Evolutionary conservation across 2,113 vertebrate species (phyloP).

Genomic region (Bubo bubo): DNA sequence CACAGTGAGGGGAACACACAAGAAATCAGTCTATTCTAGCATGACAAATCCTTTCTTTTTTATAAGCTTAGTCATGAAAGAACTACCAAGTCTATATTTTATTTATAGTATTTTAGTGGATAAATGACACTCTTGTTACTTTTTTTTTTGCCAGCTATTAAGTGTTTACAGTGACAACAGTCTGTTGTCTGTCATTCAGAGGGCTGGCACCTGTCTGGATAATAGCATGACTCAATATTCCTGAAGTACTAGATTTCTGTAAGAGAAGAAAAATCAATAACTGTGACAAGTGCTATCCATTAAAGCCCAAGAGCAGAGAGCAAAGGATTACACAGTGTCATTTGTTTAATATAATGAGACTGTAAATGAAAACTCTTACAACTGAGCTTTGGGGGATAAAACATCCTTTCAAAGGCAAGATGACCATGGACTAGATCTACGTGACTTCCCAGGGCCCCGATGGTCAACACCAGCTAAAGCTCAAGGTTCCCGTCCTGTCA

Average conservation of each 20-base stretch:
- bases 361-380: conserved; percentile 13
- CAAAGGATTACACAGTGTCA: not conserved
- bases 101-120: conserved; percentile 23
- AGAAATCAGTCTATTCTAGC: not conserved
- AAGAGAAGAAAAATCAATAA: conserved; percentile 58
- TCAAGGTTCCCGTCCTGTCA: not conserved
- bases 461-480: not conserved
- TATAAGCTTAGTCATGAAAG: conserved; percentile 12
- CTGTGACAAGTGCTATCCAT: conserved; percentile 47
- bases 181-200: conserved; percentile 27
- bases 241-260: conserved; percentile 37
- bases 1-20: not conserved
- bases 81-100: conserved; percentile 14
- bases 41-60: not conserved
- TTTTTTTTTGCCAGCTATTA: not conserved
- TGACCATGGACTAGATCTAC: not conserved
- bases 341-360: conserved; percentile 38
- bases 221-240: conserved; percentile 45
- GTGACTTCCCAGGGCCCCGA: not conserved
- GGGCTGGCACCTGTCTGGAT: conserved; percentile 29
- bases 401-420: not conserved
- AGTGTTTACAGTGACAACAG: conserved; percentile 30
- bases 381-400: not conserved
- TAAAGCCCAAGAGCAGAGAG: not conserved
- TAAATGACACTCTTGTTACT: not conserved